These are phyloP conservation scores for Tinea trinotella DNA, from an alignment of 2,888 invertebrate species.

Conservation along the genomic window DNA sequence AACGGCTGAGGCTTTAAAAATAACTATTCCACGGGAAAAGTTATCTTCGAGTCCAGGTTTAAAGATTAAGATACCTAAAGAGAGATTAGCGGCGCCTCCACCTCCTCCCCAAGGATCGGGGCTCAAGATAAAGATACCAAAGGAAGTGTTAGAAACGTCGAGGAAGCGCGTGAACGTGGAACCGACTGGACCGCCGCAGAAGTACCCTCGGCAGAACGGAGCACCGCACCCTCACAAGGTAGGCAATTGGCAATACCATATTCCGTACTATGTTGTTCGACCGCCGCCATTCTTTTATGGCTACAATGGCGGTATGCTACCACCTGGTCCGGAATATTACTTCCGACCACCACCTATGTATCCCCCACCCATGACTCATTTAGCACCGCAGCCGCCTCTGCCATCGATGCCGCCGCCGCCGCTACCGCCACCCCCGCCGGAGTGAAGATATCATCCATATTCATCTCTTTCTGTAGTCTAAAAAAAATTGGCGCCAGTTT, in stretches of 20 bases:
- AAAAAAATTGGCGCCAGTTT: no score
- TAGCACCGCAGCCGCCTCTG: slow-evolving; percentile 57
- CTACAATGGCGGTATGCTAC: slow-evolving; percentile 29
- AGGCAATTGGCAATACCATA: slow-evolving; percentile 44
- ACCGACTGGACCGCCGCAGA: slow-evolving; percentile 37
- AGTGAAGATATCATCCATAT: slow-evolving; percentile 31
- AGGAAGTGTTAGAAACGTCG: slow-evolving; percentile 77
- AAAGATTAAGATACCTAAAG: slow-evolving; percentile 88
- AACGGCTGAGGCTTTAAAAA: slow-evolving; percentile 37
- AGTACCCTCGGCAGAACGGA: slow-evolving; percentile 54
- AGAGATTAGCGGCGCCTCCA: slow-evolving; percentile 74
- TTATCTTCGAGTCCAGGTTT: slow-evolving; percentile 67
- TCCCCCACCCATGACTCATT: slow-evolving; percentile 24
- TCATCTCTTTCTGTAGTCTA: no score
- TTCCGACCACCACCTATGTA: slow-evolving; percentile 23
- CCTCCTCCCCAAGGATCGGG: slow-evolving; percentile 57
- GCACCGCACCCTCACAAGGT: slow-evolving; percentile 50
- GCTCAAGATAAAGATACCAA: slow-evolving; percentile 83
- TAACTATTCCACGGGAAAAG: slow-evolving; percentile 62
- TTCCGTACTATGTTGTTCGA: slow-evolving; percentile 55
- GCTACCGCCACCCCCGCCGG: slow-evolving; percentile 75
- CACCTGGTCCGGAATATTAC: slow-evolving; percentile 31
- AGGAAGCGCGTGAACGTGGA: slow-evolving; percentile 40
- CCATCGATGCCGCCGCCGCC: slow-evolving; percentile 74
- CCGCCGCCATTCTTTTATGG: slow-evolving; percentile 49